Evolutionary conservation across 2,113 vertebrate genomes (phyloP), one percentile per base, ranked within the genome.

Genomic region (Saccopteryx leptura): DNA sequence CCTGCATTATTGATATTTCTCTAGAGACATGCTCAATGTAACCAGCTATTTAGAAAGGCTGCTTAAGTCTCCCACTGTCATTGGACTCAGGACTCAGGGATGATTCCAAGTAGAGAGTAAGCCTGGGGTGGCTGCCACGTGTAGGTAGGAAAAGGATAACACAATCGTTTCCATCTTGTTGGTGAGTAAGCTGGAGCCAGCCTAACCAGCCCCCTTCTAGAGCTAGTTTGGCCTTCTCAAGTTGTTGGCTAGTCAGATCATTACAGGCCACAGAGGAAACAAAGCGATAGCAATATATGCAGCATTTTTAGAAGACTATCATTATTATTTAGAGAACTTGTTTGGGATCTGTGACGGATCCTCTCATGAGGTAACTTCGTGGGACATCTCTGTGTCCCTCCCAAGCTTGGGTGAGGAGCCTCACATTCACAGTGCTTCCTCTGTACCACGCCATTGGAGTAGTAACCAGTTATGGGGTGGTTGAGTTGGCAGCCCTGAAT

Each of bases 381-480:
- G 87, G 71, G 58, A 84, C n/a, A 15, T 89, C 68, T 90, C 68
- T 90, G n/a, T 60, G 85, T 75, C 19, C 88, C 48, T 84, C 84
- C 75, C 18, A 50, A 24, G 24, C 56, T 90, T 68, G 79, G 74
- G 15, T 39, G 24, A 91, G 56, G 58, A 81, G 39, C 48, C 58
- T 92, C 48, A 52, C 21, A 87, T 83, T 84, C 56, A 69, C 39
- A 52, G 72, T 95, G 75, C 26, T 83, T 93, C 58, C 82, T 90
- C 24, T 95, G 80, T 12, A 86, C 93, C 31, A 68, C 75, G 88
- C 60, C 89, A 65, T 66, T 90, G 66, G 88, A 93, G 33, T 94
- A 89, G 89, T 97, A 95, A 91, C 91, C 92, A 84, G 89, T 86
- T 97, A 72, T 96, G 89, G 95, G 93, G 66, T 97, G 94, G 84